Percentiles rank a stretch among this genome's conserved stretches.
These are phyloP conservation scores for Agrilus biguttatus DNA, from an alignment of 2,888 invertebrate genomes.

Conservation along the genomic window DNA sequence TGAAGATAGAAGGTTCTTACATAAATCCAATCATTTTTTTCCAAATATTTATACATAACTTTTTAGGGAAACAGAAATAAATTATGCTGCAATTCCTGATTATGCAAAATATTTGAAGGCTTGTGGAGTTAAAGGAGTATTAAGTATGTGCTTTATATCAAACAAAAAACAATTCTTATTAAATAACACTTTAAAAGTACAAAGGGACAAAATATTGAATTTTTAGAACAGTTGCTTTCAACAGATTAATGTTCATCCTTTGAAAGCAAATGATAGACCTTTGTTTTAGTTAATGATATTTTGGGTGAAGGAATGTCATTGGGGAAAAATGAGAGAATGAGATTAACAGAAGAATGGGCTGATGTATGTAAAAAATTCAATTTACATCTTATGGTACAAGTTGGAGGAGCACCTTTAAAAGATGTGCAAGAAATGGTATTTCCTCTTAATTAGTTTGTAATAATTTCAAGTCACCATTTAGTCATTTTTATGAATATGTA, in stretches of 20 bases:
- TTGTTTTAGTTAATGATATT: constrained; percentile 16
- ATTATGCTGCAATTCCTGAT: constrained; percentile 12
- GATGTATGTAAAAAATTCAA: constrained; percentile 14
- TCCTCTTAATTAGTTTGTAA: neutral
- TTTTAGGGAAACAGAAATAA: constrained; percentile 18
- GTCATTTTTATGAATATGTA: neutral
- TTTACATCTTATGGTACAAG: constrained; percentile 19
- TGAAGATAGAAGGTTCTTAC: constrained; percentile 14
- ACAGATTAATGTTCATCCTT: too few species aligned
- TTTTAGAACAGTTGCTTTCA: too few species aligned
- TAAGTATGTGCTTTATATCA: constrained; percentile 12
- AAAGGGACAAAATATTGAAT: too few species aligned
- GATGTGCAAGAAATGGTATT: constrained; percentile 18
- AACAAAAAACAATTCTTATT: neutral
- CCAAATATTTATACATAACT: neutral
- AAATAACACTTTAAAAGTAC: too few species aligned
- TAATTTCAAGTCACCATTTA: neutral
- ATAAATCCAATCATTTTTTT: neutral
- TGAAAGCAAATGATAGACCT: neutral
- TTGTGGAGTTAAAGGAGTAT: constrained; percentile 15
- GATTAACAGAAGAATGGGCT: constrained; percentile 16
- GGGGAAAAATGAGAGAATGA: constrained; percentile 15
- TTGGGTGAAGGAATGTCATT: constrained; percentile 19
- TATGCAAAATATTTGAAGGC: constrained; percentile 16
- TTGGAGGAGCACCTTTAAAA: constrained; percentile 19